Evolutionary conservation across 2,888 invertebrate genomes (phyloP).

Genomic region (Acanthacorydalis orientalis): DNA sequence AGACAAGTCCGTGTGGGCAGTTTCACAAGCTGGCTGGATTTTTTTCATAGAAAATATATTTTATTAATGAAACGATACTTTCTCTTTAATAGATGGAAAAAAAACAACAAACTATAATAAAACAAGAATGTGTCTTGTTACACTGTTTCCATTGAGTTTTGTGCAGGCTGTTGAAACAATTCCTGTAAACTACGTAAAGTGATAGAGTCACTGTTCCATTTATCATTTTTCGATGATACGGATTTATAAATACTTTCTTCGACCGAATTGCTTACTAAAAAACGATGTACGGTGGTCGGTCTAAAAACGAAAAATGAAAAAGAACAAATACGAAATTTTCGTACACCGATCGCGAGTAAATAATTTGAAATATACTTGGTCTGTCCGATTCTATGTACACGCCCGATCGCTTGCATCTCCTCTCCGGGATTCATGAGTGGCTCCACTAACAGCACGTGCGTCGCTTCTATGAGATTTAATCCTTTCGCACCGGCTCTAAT

Average conservation of each 20-base stretch:
- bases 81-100: no score
- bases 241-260: conserved; percentile 47
- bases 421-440: conserved; percentile 55
- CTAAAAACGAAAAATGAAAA: no score
- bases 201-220: conserved; percentile 28
- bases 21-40: no score
- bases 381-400: conserved; percentile 67
- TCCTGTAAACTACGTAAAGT: conserved; percentile 25
- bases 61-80: no score
- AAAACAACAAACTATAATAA: no score
- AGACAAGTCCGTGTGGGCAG: no score
- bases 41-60: no score
- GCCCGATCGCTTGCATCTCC: conserved; percentile 59
- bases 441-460: conserved; percentile 58
- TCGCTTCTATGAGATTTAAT: conserved; percentile 61
- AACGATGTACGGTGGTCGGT: conserved; percentile 51
- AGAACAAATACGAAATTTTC: conserved; percentile 1
- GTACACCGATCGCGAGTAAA: conserved; percentile 4
- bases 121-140: no score
- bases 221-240: conserved; percentile 23
- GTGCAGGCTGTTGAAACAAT: conserved; percentile 17
- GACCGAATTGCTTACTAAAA: conserved; percentile 48
- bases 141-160: not conserved
- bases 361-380: conserved; percentile 30
- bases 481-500: conserved; percentile 56